Base-by-base conservation (phyloP, 2,888 invertebrate species). In the Microdon myrmicae region DNA sequence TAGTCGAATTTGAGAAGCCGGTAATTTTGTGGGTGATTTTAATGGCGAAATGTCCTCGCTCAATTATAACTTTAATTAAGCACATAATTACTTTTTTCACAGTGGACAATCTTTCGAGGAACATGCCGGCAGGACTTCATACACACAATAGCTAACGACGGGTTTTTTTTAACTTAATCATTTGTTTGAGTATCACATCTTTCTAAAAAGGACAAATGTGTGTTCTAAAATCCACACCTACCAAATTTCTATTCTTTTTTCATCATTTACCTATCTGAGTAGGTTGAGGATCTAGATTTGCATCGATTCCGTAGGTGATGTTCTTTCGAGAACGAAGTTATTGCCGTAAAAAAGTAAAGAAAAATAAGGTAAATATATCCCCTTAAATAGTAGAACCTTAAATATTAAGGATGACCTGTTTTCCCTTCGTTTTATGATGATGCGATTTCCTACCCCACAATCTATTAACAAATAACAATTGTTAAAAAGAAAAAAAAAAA, bases 11-110 rank as follows among this genome's bases (percentile, higher is more conserved):
- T 58, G 64, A 45, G 58, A 56, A 41, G 58, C 38, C 47, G 43
- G 58, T 64, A 64, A 58, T 64, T 64, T 64, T 58, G 51, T 56
- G 64, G 58, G 58, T 64, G 64, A 64, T 53, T 64, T 64, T 64
- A 64, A 64, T 64, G 58, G 58, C 43, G 51, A 58, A 58, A 58
- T 64, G 64, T 64, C 64, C 45, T 53, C 64, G 37, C 31, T 29
- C 45, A 47, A 37, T 64, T 64, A 56, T 64, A 64, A 43, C 53
- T 64, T 61, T 58, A 58, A 47, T 64, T 58, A 64, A 58, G 58
- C 53, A 58, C 64, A 58, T 64, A 51, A 64, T 64, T 58, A 35
- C 39, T 59, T 58, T 38, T 14, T 13, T 39, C n/a, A n/a, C n/a
- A n/a, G n/a, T n/a, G n/a, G n/a, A n/a, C n/a, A n/a, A n/a, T 38